Evolutionary conservation across 2,888 invertebrate genomes (phyloP).

Genomic region (Apeira syringaria): DNA sequence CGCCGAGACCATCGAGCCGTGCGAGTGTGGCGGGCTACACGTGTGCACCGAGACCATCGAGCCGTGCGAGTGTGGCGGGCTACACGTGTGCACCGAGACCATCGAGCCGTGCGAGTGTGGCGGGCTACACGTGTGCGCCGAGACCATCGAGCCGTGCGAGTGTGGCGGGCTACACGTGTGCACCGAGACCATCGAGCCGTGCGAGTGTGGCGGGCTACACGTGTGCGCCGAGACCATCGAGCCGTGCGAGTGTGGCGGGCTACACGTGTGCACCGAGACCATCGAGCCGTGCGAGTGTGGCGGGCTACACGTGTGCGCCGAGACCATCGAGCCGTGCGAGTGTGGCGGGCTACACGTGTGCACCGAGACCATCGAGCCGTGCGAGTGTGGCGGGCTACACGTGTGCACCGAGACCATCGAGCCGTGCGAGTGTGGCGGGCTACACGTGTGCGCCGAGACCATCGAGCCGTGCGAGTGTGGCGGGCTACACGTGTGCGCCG

Average conservation of each 20-base stretch:
- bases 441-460: slow-evolving; percentile 47
- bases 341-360: slow-evolving; percentile 56
- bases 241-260: slow-evolving; percentile 70
- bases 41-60: slow-evolving; percentile 58
- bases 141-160: slow-evolving; percentile 71
- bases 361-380: slow-evolving; percentile 67
- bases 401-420: slow-evolving; percentile 58
- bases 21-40: slow-evolving; percentile 61
- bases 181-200: slow-evolving; percentile 67
- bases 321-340: slow-evolving; percentile 71
- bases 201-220: slow-evolving; percentile 61
- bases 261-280: slow-evolving; percentile 47
- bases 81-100: slow-evolving; percentile 47
- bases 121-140: slow-evolving; percentile 50
- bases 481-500: slow-evolving; percentile 50
- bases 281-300: slow-evolving; percentile 72
- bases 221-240: slow-evolving; percentile 58
- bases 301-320: slow-evolving; percentile 50
- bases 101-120: slow-evolving; percentile 72
- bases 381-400: slow-evolving; percentile 61
- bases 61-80: slow-evolving; percentile 70
- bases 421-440: slow-evolving; percentile 70
- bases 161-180: slow-evolving; percentile 56
- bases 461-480: slow-evolving; percentile 72
- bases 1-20: slow-evolving; percentile 67